A percentile compares a stretch with the other conserved stretches of the same genome.
Conservation (phyloP, 2,113 vertebrate species). For the Sebastes schlegelii region DNA sequence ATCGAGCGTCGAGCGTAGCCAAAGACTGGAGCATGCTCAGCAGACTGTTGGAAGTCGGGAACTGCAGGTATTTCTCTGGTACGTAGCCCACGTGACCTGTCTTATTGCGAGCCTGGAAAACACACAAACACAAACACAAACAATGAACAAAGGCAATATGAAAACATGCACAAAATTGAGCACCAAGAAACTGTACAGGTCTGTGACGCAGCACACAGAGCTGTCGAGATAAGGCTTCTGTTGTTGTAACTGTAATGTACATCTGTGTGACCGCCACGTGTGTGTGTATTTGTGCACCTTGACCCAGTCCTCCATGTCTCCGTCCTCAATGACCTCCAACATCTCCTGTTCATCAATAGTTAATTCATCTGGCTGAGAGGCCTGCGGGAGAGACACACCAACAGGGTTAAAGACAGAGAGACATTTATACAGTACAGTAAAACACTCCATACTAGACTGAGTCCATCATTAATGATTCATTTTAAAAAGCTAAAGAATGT, state of each 20-base stretch:
- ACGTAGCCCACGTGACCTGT: conserved; percentile 94
- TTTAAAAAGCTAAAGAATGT: neutral
- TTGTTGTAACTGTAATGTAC: neutral
- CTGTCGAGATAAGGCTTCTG: neutral
- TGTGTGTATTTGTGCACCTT: conserved; percentile 85
- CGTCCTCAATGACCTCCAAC: conserved; percentile 98
- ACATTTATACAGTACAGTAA: neutral
- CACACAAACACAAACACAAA: neutral
- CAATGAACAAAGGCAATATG: neutral
- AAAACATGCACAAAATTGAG: neutral
- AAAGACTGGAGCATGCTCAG: conserved; percentile 98
- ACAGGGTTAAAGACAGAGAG: conserved; percentile 5
- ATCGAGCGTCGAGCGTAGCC: conserved; percentile 91
- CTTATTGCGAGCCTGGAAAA: conserved; percentile 93
- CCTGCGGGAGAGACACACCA: conserved; percentile 77
- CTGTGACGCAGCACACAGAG: neutral
- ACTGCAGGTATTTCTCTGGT: conserved; percentile 98
- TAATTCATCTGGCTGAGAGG: conserved; percentile 97
- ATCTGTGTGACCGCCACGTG: conserved; percentile 24
- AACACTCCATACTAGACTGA: neutral
- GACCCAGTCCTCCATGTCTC: conserved; percentile 99
- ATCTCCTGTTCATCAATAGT: conserved; percentile 98
- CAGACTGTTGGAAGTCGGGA: conserved; percentile 95
- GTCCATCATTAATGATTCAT: neutral
- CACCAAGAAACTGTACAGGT: neutral